Percentiles rank a stretch among this genome's conserved stretches.
Evolutionary conservation across 2,888 invertebrate genomes (phyloP).

Genomic region (Tubulanus polymorphus): DNA sequence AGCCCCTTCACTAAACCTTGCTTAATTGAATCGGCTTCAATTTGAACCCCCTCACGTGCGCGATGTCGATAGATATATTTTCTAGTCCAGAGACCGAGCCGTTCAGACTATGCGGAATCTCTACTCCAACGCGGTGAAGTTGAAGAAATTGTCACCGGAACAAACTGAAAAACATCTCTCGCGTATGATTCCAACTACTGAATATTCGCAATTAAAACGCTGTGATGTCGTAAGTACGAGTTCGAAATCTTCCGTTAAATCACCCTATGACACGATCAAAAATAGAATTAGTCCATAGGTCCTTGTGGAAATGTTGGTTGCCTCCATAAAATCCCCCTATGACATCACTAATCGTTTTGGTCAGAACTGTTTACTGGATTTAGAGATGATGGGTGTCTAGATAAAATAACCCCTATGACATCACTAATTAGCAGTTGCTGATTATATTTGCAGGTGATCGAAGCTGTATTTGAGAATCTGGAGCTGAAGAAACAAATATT

Average conservation of each 20-base stretch:
- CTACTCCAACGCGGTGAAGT: constrained; percentile 32
- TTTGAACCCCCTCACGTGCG: too few species aligned
- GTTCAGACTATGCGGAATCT: constrained; percentile 27
- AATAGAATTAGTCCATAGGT: too few species aligned
- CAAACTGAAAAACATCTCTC: constrained; percentile 26
- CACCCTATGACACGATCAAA: background rate
- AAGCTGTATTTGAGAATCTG: constrained; percentile 53
- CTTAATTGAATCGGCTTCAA: too few species aligned
- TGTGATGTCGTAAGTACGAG: constrained; percentile 35
- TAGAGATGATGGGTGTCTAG: too few species aligned
- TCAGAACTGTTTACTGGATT: too few species aligned
- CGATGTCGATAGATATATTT: background rate
- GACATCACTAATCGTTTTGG: too few species aligned
- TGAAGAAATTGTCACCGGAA: constrained; percentile 33
- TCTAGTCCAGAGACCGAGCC: constrained; percentile 38
- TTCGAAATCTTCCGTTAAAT: background rate
- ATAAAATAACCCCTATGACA: too few species aligned
- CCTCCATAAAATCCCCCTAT: too few species aligned
- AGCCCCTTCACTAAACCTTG: too few species aligned
- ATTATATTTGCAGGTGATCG: constrained; percentile 41
- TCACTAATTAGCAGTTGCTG: background rate
- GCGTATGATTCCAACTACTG: constrained; percentile 29
- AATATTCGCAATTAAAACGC: constrained; percentile 28
- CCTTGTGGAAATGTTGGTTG: too few species aligned
- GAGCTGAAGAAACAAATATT: constrained; percentile 50